Base-by-base conservation (phyloP, 2,888 invertebrate genomes). In the Zaprionus lineosus region DNA sequence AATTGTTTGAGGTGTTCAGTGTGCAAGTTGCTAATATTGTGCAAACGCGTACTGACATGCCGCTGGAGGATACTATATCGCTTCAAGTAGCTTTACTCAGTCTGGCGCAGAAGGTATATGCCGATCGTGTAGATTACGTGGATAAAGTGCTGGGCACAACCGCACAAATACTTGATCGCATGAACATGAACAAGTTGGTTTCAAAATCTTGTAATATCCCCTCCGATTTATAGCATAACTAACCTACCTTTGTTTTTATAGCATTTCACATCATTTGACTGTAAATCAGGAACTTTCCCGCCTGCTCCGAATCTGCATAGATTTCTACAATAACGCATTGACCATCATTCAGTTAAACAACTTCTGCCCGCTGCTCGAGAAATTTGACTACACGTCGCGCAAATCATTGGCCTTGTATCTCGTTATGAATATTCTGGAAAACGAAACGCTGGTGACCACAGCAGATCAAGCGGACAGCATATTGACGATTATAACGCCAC, bases 1-100 rank as follows among this genome's bases (percentile, higher is more conserved):
- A 98, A 88, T 91, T 99, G 4, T 99, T 99, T 90, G 98, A 99
- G 88, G 98, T 99, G 26, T 99, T 99, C 90, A 98, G 98, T 1
- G 96, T 97, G 83, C 99, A 99, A 91, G 97, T 99, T 2, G 96
- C 98, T 0, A 95, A 95, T 57, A 98, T 99, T 74, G 97, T 98
- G 61, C 95, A 97, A 93, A 96, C 95, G 61, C 94, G 99, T 34
- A 95, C 95, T 59, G 97, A 98, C 88, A 96, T 99, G 95, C 96
- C 98, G 0, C 91, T 96, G 14, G 99, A 99, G 91, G 99, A 99
- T 90, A 97, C 98, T 88, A 94, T 99, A 11, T 95, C 98, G 4
- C 92, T 99, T 50, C 98, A 99, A 92, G 96, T 98, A 48, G 96
- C 99, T 3, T 91, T 99, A 34, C 94, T 99, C 50, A 97, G 97